Evolutionary conservation across 2,888 invertebrate species (phyloP), one percentile per base, ranked within the genome.

Genomic region (Pachycephus smyrnensis): DNA sequence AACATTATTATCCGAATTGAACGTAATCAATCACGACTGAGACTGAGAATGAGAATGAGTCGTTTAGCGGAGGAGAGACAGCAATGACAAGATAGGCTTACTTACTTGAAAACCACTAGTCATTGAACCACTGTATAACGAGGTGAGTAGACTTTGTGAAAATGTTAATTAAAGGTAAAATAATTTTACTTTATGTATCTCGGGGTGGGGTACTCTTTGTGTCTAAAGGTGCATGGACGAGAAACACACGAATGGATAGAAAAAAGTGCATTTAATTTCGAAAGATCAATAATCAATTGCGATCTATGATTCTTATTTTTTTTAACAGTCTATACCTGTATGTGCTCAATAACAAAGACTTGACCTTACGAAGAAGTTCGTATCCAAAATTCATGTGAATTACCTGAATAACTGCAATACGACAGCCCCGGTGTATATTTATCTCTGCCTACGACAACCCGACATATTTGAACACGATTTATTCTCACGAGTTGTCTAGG

Each of bases 71-170:
- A 90, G 91, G 79, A 79, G 77, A 87, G 80, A 88, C 91, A 86
- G 84, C 90, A 87, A 88, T 89, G 87, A 88, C 90, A 89, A 91
- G 91, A 89, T 89, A 89, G 87, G 86, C 87, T 91, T 89, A 89
- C 90, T 90, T 90, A 89, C 89, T 91, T 90, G 89, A 91, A 40
- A 90, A 88, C 89, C 89, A 86, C 90, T 90, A 90, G 85, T 85
- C 90, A 90, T 89, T 90, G 88, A 89, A 86, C 88, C 87, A 85
- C 87, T 86, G 40, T 40, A 84, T 82, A 84, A 84, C 80, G 85
- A 91, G 91, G 91, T 91, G 91, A 91, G 91, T 91, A 91, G 89
- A 89, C 81, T 88, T 87, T 87, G 89, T 88, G 88, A 90, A 88
- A 90, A 88, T 88, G 89, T 89, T 90, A n/a, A 88, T 87, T 90